Evolutionary conservation across 2,888 invertebrate genomes (phyloP).

Genomic region (Sphaerophoria rueppellii): DNA sequence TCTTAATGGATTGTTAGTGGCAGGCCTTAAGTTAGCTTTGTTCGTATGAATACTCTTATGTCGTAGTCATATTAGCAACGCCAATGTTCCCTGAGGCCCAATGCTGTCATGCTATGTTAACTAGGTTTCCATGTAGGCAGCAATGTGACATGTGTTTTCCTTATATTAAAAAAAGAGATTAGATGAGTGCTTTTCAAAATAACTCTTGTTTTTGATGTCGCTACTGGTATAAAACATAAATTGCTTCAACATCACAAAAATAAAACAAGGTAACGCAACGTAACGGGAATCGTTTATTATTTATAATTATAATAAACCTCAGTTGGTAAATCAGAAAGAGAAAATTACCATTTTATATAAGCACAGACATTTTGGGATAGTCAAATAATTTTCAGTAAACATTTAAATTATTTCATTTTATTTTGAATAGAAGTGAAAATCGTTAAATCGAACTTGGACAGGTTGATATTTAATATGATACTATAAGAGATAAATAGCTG

Average conservation of each 20-base stretch:
- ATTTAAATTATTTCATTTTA: too few species aligned
- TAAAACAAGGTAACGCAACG: background rate
- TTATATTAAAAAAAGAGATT: constrained; percentile 6
- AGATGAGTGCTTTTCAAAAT: constrained; percentile 19
- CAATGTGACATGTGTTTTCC: background rate
- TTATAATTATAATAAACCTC: too few species aligned
- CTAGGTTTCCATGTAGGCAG: background rate
- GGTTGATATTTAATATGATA: too few species aligned
- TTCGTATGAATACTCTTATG: background rate
- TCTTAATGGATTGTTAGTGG: constrained; percentile 2
- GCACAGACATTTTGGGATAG: too few species aligned
- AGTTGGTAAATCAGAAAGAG: too few species aligned
- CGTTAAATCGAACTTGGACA: too few species aligned
- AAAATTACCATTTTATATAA: too few species aligned
- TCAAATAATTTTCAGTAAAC: too few species aligned
- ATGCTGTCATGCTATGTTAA: background rate
- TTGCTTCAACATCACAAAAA: background rate
- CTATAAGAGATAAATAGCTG: too few species aligned
- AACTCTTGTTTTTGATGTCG: constrained; percentile 7
- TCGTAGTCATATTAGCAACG: background rate
- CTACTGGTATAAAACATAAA: background rate
- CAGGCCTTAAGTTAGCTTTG: background rate
- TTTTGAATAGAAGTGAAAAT: too few species aligned
- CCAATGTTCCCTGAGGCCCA: constrained; percentile 2
- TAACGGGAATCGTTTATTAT: too few species aligned